Base-by-base conservation (phyloP, 64 coral and sea anemone genomes). In the Exaiptasia diaphana region DNA sequence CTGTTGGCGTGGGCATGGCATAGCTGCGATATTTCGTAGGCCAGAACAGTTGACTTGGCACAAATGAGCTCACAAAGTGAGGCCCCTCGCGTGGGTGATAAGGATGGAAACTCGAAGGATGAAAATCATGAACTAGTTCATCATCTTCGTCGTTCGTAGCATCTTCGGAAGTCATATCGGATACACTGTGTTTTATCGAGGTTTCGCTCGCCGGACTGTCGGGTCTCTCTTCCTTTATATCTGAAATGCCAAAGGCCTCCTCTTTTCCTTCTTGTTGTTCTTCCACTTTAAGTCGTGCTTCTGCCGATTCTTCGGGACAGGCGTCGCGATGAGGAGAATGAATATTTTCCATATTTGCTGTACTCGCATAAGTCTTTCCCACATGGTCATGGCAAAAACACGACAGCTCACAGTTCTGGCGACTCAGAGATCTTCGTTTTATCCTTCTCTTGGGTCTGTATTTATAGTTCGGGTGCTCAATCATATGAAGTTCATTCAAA, bases 391-490 rank as follows among this genome's bases (percentile, higher is more conserved):
- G 69, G 27, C 69, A 73, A 37, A 45, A 73, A n/a, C 69, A 73
- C 1, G 69, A 73, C 1, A 28, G 44, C 17, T 40, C 69, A 18
- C 61, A 65, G 27, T 25, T 37, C 44, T 41, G 38, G 4, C 69
- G 69, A 21, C 69, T 37, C 17, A 73, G 13, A 11, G 69, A 73
- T 30, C 69, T 35, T 80, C 76, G 88, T 74, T 89, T 94, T 2
- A 75, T 52, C 32, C 91, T 77, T 58, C 91, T 26, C 14, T 83
- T 89, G 15, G 91, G 91, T 27, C 91, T 72, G 56, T 94, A 94
- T 23, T 94, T 94, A 56, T 94, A 94, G 58, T 94, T 84, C 25
- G 91, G 91, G 23, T 94, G 91, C 28, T 94, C 91, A 10, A 94
- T 94, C 86, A 94, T 84, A 41, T 94, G 91, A 4, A 94, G 43